Evolutionary conservation across 2,888 invertebrate species (phyloP).

Genomic region (Hirtodrosophila histrioides): DNA sequence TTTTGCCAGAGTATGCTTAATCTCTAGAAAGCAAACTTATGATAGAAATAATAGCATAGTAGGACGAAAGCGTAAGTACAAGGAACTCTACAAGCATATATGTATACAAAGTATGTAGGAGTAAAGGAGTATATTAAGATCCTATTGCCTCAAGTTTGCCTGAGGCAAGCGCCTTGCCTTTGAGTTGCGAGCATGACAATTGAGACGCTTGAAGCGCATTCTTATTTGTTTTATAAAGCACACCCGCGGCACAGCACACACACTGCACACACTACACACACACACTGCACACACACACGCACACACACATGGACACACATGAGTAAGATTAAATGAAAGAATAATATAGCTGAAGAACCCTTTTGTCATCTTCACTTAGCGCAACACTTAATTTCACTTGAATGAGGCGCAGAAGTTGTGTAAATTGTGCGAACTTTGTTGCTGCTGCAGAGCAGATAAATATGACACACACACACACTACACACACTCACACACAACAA

Average conservation of each 20-base stretch:
- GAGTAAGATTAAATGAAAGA: conserved; percentile 74
- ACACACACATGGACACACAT: conserved; percentile 32
- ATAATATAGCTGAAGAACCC: conserved; percentile 79
- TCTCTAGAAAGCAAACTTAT: too few species aligned
- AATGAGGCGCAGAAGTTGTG: conserved; percentile 70
- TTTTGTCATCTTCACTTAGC: conserved; percentile 78
- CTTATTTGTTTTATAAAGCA: conserved; percentile 77
- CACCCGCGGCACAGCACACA: conserved; percentile 62
- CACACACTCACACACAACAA: conserved; percentile 13
- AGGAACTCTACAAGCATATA: conserved; percentile 3
- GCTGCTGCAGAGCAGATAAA: conserved; percentile 66
- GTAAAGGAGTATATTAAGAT: conserved; percentile 1
- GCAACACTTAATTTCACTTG: conserved; percentile 80
- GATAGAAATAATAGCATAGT: too few species aligned
- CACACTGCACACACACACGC: conserved; percentile 21
- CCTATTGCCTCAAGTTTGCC: conserved; percentile 45
- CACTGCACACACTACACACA: conserved; percentile 20
- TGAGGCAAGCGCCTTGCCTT: conserved; percentile 43
- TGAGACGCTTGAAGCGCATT: conserved; percentile 65
- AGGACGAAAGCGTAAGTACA: too few species aligned
- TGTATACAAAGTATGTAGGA: conserved; percentile 24
- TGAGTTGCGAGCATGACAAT: conserved; percentile 68
- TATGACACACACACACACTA: conserved; percentile 54
- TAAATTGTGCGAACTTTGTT: conserved; percentile 78
- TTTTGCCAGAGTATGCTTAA: too few species aligned